Evolutionary conservation across 2,797 vertebrate genomes (phyloP).

Genomic region (Peromyscus melanophrys): DNA sequence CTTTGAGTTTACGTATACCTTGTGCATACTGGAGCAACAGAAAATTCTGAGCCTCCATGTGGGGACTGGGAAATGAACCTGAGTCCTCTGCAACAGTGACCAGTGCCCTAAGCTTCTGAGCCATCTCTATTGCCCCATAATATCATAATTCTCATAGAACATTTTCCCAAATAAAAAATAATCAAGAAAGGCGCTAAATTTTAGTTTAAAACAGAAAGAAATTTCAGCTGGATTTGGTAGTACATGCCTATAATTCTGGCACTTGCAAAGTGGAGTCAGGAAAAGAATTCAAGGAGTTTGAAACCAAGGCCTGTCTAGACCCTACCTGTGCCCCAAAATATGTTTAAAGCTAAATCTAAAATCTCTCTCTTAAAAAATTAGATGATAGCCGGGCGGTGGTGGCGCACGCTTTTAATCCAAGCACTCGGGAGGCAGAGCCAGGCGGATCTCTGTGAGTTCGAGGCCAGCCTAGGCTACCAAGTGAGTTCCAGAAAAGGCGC

Average conservation of each 20-base stretch:
- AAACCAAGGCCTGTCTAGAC: background rate
- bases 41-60: background rate
- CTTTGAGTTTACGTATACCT: background rate
- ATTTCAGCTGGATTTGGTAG: background rate
- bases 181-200: background rate
- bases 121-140: background rate
- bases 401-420: too few species aligned
- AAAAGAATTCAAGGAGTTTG: background rate
- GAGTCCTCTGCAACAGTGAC: background rate
- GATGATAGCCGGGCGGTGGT: too few species aligned
- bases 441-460: too few species aligned
- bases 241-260: background rate
- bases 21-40: background rate
- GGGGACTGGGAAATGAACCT: background rate
- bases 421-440: too few species aligned
- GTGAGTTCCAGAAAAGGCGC: too few species aligned
- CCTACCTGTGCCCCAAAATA: background rate
- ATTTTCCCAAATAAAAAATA: conserved; percentile 65
- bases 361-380: background rate
- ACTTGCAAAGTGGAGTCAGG: too few species aligned
- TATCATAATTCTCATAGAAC: background rate
- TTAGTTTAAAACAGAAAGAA: conserved; percentile 27
- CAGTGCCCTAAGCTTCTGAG: background rate
- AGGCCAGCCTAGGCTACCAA: too few species aligned
- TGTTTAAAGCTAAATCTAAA: conserved; percentile 9